phyloP scores from a whole-genome alignment of 2,888 invertebrate species.

The Sesamia inferens region DNA sequence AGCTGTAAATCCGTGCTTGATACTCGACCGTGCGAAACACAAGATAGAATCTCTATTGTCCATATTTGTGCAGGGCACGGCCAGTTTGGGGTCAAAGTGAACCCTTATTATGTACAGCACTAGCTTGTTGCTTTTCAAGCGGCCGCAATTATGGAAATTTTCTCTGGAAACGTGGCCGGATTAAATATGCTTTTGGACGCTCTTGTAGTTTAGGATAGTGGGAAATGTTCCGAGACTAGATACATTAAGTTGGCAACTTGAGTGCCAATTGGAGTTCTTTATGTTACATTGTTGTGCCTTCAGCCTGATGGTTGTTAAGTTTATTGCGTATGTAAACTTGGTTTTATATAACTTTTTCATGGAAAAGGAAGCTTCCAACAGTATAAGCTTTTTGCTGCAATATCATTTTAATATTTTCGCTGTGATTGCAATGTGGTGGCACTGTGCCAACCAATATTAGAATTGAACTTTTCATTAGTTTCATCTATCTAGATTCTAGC shows the following conservation, averaged over 20 bases:
- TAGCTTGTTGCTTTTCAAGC: conserved; percentile 69
- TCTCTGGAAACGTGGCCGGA: conserved; percentile 61
- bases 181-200: conserved; percentile 62
- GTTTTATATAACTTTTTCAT: conserved; percentile 12
- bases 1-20: conserved; percentile 70
- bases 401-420: conserved; percentile 34
- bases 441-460: conserved; percentile 46
- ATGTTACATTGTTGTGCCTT: conserved; percentile 32
- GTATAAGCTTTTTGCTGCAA: conserved; percentile 17
- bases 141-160: conserved; percentile 77
- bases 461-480: conserved; percentile 31
- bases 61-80: conserved; percentile 79
- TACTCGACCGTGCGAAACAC: conserved; percentile 80
- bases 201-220: conserved; percentile 52
- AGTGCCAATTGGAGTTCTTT: conserved; percentile 38
- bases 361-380: conserved; percentile 3
- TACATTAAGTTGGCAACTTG: conserved; percentile 48
- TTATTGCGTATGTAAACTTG: conserved; percentile 14
- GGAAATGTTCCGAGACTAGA: conserved; percentile 34
- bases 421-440: conserved; percentile 34
- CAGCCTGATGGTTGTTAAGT: conserved; percentile 6
- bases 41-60: conserved; percentile 79
- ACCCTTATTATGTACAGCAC: conserved; percentile 78
- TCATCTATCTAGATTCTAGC: conserved; percentile 12
- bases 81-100: conserved; percentile 78